Base-by-base conservation (phyloP, 2,113 vertebrate genomes). In the Calcarius ornatus region DNA sequence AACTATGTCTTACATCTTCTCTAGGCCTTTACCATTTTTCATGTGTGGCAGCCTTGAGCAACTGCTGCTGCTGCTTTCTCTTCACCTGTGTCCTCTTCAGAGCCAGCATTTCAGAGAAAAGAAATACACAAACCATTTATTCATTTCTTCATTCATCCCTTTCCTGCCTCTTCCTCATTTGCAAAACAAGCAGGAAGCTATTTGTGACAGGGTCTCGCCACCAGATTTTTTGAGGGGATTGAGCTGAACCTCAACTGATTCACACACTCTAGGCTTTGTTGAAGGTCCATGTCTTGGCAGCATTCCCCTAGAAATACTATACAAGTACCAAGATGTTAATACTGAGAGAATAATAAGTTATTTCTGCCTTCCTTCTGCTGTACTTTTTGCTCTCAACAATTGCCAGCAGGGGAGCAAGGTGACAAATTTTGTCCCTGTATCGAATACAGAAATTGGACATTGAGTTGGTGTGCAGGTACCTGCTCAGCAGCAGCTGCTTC, bases 281-380 rank as follows among this genome's bases (percentile, higher is more conserved):
- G 11, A 81, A 93, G 92, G 81, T 93, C 88, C 90, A 24, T 93
- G 94, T 59, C 43, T 86, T 92, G 90, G 92, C 90, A 95, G 64
- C 37, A 23, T 73, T 80, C 56, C 85, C 50, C 60, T 68, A 61
- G 77, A 90, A 94, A 90, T 90, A 73, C 68, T 61, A 11, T 31
- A 24, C 45, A 72, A 94, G 53, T 51, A 85, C 45, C 1, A 11
- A 77, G 79, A 18, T 83, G 87, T 83, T 90, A 85, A 40, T 92
- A 59, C 56, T 4, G 0, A 90, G 0, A 90, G 0, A 68, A 60
- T 22, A 45, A 70, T n/a, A 71, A 89, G 80, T 75, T 9, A 33
- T 79, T 92, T 87, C 69, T 96, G 50, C 82, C 84, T 82, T 82
- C 47, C 35, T 30, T 88, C 2, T 5, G 12, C 30, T 81, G n/a